Conservation (phyloP, 2,888 invertebrate species). For the Rhabditoides inermis region DNA sequence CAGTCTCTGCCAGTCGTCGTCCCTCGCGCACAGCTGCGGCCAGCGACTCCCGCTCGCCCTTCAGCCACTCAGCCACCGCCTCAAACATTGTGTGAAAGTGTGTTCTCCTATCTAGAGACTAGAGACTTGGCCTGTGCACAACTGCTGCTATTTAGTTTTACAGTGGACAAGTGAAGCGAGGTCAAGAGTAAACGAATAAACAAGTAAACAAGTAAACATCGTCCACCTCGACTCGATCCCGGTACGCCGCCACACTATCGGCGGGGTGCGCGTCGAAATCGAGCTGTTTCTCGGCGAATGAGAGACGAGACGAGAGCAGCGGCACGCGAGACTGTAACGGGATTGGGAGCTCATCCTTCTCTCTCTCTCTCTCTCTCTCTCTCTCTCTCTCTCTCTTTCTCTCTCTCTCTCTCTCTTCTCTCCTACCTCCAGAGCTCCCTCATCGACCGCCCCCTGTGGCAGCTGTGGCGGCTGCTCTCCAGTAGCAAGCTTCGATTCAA, state of each 20-base stretch:
- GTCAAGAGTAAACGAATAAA: too few species aligned
- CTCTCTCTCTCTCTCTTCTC: slow-evolving; percentile 1
- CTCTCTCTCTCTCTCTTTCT: background rate
- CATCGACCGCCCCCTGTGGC: background rate
- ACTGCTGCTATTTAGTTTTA: background rate
- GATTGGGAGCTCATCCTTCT: background rate
- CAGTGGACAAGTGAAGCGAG: background rate
- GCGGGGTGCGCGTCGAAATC: slow-evolving; percentile 34
- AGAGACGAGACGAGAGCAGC: slow-evolving; percentile 6
- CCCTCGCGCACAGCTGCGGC: slow-evolving; percentile 40
- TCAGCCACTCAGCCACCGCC: slow-evolving; percentile 16
- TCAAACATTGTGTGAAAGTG: slow-evolving; percentile 9
- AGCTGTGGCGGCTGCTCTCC: background rate
- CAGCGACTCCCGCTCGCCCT: slow-evolving; percentile 17
- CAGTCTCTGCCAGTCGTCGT: slow-evolving; percentile 36
- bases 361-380: background rate
- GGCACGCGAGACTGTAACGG: background rate
- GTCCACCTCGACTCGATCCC: slow-evolving; percentile 1
- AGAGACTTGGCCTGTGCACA: too few species aligned
- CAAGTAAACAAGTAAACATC: too few species aligned
- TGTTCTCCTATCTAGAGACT: too few species aligned
- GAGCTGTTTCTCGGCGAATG: slow-evolving; percentile 14
- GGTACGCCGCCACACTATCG: slow-evolving; percentile 18
- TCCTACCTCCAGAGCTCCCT: background rate
- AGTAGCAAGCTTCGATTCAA: too few species aligned